Conservation (phyloP, 2,888 invertebrate genomes). For the Prenolepis imparis region DNA sequence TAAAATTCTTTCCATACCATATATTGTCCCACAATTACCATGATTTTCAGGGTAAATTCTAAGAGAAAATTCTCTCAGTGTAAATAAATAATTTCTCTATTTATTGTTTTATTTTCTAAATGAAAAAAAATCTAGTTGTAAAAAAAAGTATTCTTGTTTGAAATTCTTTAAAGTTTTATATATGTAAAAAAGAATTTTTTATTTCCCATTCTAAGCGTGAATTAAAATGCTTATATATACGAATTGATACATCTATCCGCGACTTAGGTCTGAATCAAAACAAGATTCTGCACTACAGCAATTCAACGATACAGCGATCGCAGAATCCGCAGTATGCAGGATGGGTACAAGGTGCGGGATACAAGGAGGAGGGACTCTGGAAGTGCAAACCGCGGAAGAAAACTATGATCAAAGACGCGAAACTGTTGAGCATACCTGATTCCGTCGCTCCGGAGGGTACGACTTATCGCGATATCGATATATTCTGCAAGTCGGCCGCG, state of each 20-base stretch:
- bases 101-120: neutral
- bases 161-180: neutral
- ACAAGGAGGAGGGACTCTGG: constrained; percentile 63
- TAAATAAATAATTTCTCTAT: neutral
- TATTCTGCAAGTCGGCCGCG: neutral
- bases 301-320: neutral
- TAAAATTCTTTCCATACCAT: no score
- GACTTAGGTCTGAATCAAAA: constrained; percentile 15
- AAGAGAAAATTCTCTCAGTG: no score
- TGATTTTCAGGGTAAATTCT: no score
- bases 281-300: constrained; percentile 20
- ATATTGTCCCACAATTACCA: no score
- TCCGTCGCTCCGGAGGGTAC: neutral
- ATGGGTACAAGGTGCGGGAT: neutral
- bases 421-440: neutral
- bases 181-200: neutral
- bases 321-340: neutral
- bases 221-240: neutral
- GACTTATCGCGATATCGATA: neutral
- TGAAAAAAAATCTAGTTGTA: neutral
- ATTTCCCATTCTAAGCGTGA: neutral
- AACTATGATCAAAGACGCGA: constrained; percentile 35
- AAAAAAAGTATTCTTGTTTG: neutral
- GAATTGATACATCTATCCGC: neutral
- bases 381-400: constrained; percentile 66